Conservation (phyloP, 1,140 invertebrate genomes). For the Babylonia areolata region DNA sequence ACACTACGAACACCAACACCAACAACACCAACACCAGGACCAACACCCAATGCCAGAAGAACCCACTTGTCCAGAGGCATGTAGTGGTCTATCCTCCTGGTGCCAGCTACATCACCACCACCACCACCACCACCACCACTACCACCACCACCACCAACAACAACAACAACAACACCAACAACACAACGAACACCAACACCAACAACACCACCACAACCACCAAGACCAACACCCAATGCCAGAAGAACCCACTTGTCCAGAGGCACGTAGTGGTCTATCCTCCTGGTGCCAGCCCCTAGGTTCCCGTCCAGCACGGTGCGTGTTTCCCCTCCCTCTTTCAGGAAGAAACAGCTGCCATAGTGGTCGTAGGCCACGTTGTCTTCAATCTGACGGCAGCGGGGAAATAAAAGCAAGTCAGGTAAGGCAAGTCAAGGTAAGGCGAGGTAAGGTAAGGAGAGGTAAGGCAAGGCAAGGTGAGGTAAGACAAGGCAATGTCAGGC, state of each 20-base stretch:
- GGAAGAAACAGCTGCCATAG: conserved; percentile 64
- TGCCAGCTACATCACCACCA: no score
- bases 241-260: not conserved
- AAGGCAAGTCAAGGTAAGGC: not conserved
- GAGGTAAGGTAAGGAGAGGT: not conserved
- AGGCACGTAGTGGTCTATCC: not conserved
- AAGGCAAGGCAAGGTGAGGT: conserved; percentile 1
- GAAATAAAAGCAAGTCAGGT: not conserved
- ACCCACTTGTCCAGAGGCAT: no score
- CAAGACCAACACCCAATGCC: no score
- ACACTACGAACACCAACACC: no score
- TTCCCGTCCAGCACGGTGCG: conserved; percentile 59
- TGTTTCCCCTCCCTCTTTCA: conserved; percentile 68
- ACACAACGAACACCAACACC: no score
- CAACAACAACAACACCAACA: no score
- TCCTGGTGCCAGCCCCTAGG: conserved; percentile 52
- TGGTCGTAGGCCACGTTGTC: conserved; percentile 61
- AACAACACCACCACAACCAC: no score
- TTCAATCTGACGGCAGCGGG: conserved; percentile 43
- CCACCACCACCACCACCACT: no score
- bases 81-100: no score
- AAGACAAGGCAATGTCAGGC: not conserved
- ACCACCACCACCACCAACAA: no score
- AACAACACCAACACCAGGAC: no score
- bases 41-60: no score